Evolutionary conservation across 1,140 invertebrate genomes (phyloP).

Genomic region (Lepidotrigona ventralis): DNA sequence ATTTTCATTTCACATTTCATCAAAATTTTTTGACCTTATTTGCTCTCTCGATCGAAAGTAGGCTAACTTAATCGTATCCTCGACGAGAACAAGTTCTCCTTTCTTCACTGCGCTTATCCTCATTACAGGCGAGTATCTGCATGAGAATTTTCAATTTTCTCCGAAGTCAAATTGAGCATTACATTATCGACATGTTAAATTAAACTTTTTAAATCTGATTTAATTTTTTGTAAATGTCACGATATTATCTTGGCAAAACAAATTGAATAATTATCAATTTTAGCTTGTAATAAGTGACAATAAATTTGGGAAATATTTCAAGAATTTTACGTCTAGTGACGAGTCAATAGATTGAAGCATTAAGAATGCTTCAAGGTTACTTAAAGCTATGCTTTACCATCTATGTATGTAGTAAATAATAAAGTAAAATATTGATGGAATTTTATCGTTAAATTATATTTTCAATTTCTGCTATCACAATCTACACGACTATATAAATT

Average conservation of each 20-base stretch:
- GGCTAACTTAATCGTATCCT: background rate
- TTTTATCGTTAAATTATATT: background rate
- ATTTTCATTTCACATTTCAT: background rate
- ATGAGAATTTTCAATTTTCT: background rate
- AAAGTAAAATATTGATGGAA: background rate
- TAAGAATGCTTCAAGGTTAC: no score
- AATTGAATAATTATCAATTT: background rate
- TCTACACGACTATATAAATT: background rate
- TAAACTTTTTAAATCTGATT: background rate
- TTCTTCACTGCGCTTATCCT: background rate
- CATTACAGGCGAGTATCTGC: background rate
- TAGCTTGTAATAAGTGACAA: no score
- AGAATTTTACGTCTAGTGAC: no score
- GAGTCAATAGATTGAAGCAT: no score
- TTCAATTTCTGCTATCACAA: background rate
- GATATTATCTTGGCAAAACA: background rate
- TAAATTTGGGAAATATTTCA: no score
- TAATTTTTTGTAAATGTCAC: background rate
- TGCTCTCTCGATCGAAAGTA: background rate
- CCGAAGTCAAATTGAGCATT: background rate
- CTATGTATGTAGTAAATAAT: background rate
- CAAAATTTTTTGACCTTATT: conserved; percentile 1
- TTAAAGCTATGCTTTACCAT: no score
- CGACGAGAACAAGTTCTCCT: background rate
- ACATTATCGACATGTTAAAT: background rate